phyloP scores from a whole-genome alignment of 2,113 vertebrate genomes.

The Prinia subflava region DNA sequence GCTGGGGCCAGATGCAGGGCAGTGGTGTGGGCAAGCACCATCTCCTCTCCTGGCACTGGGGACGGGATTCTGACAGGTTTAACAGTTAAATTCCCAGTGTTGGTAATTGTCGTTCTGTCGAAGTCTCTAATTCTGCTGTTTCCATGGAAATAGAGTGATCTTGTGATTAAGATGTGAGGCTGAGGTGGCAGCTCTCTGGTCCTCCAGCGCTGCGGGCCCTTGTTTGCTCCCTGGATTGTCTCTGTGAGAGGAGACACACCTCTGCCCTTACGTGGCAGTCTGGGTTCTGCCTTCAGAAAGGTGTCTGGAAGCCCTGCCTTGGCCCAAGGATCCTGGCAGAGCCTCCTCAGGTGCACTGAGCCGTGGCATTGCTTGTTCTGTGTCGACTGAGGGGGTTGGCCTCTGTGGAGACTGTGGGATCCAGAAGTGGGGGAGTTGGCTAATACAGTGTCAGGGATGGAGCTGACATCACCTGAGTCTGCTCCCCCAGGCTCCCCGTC shows the following conservation, averaged over 20 bases:
- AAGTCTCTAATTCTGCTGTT: slow-evolving; percentile 56
- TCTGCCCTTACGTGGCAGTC: accelerated
- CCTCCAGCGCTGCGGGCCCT: background rate
- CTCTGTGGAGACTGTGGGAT: background rate
- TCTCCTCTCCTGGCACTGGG: background rate
- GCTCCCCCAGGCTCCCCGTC: background rate
- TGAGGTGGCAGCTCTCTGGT: background rate
- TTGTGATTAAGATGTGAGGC: slow-evolving; percentile 9
- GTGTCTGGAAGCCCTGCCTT: background rate
- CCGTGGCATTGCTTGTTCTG: accelerated
- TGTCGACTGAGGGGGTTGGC: background rate
- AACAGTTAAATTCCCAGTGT: background rate
- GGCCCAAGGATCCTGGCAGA: background rate
- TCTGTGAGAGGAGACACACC: background rate
- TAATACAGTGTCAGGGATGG: background rate
- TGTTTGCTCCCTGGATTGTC: accelerated
- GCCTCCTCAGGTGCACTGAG: background rate
- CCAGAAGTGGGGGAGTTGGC: background rate
- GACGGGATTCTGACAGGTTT: background rate
- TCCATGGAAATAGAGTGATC: slow-evolving; percentile 51
- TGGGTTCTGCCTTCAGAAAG: background rate
- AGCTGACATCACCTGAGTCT: background rate
- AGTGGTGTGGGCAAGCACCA: accelerated
- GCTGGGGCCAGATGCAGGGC: background rate
- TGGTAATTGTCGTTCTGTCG: background rate